These are phyloP conservation scores for Caracal caracal DNA, from an alignment of 2,113 vertebrate species.

Conservation along the genomic window DNA sequence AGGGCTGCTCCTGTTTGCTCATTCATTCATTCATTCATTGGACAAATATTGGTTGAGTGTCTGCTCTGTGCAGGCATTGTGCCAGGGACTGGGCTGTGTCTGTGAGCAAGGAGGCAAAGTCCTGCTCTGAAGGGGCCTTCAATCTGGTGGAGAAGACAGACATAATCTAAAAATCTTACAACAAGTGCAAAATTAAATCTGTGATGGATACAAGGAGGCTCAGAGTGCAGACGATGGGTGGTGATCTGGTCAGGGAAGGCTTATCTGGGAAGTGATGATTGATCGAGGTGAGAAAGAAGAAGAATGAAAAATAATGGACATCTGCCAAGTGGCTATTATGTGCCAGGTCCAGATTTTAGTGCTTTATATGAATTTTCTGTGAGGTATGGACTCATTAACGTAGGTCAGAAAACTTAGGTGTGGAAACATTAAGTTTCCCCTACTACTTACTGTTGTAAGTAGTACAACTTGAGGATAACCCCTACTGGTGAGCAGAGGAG, in stretches of 20 bases:
- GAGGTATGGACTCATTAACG: neutral
- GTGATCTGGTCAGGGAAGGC: neutral
- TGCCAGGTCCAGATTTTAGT: neutral
- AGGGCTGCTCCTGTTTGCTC: neutral
- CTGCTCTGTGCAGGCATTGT: neutral
- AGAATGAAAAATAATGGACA: neutral
- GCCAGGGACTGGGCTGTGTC: neutral
- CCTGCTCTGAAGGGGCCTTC: neutral
- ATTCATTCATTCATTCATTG: neutral
- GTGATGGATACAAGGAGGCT: neutral
- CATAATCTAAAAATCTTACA: neutral
- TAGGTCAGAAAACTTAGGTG: neutral
- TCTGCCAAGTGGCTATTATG: neutral
- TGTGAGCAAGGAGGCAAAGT: neutral
- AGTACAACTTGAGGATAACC: neutral
- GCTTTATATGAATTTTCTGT: neutral
- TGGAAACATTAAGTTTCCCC: neutral
- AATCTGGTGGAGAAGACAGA: neutral
- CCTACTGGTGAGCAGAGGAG: neutral
- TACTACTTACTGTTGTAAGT: no score
- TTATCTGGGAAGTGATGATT: neutral
- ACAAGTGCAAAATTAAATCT: neutral
- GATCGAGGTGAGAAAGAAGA: neutral
- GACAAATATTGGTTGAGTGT: neutral
- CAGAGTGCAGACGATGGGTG: fast-evolving